Percentiles rank a stretch among this genome's conserved stretches.
Conservation (phyloP, 2,888 invertebrate genomes). For the Shargacucullia verbasci region DNA sequence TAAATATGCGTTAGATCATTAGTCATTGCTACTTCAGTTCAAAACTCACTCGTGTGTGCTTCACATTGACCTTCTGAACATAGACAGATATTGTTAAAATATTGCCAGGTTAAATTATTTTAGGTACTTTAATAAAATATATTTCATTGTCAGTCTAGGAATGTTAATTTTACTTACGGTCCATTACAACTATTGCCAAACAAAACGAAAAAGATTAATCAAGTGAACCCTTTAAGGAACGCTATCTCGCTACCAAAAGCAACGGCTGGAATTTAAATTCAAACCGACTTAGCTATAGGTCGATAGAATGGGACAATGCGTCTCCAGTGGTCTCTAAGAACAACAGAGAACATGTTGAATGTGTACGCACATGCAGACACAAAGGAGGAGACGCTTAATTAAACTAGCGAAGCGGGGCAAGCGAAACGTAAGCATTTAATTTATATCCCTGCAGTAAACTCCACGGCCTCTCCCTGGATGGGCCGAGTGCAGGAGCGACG, state of each 20-base stretch:
- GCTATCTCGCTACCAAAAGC: conserved; percentile 47
- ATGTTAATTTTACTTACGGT: neutral
- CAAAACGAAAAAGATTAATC: conserved; percentile 37
- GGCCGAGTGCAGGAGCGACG: conserved; percentile 66
- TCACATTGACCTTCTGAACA: no score
- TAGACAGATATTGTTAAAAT: no score
- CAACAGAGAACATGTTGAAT: conserved; percentile 80
- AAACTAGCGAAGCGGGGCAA: conserved; percentile 86
- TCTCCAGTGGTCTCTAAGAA: conserved; percentile 72
- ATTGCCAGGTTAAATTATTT: no score
- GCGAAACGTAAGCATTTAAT: conserved; percentile 89
- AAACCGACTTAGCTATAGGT: conserved; percentile 47
- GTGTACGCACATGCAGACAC: conserved; percentile 85
- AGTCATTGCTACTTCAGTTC: conserved; percentile 5
- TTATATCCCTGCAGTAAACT: conserved; percentile 88
- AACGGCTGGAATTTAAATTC: conserved; percentile 56
- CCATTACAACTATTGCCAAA: conserved; percentile 11
- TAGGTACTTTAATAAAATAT: no score
- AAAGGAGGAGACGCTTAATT: conserved; percentile 87
- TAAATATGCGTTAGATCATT: conserved; percentile 28
- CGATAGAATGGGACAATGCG: conserved; percentile 58
- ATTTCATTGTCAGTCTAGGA: no score
- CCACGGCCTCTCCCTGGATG: conserved; percentile 79
- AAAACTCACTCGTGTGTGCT: no score
- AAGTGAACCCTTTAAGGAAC: conserved; percentile 46